Percentiles rank a stretch among this genome's conserved stretches.
Evolutionary conservation across 1,140 invertebrate species (phyloP).

Genomic region (Agrypnia vestita): DNA sequence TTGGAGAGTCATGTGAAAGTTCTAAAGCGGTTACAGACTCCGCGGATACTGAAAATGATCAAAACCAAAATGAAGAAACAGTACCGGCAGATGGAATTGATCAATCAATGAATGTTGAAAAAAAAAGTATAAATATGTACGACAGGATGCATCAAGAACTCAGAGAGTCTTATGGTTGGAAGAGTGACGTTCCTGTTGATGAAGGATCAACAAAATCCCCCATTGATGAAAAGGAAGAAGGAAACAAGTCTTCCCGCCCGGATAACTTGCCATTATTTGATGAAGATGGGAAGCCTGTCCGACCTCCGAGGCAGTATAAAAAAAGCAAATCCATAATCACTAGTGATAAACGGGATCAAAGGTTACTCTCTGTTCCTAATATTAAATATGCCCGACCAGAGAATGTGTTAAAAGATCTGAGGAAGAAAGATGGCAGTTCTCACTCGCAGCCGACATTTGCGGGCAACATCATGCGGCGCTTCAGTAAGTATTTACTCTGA

Average conservation of each 20-base stretch:
- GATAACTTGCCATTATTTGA: conserved; percentile 79
- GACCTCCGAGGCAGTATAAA: conserved; percentile 76
- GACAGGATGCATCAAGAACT: conserved; percentile 69
- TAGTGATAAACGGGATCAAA: conserved; percentile 76
- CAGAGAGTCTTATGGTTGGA: conserved; percentile 65
- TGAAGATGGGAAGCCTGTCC: conserved; percentile 74
- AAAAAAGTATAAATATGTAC: conserved; percentile 63
- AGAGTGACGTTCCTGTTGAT: conserved; percentile 59
- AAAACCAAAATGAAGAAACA: background rate
- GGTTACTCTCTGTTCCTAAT: conserved; percentile 84
- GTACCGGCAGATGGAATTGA: conserved; percentile 17
- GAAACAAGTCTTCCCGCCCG: conserved; percentile 69
- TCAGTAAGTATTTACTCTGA: conserved; percentile 84
- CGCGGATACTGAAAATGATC: conserved; percentile 8
- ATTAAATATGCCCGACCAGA: conserved; percentile 78
- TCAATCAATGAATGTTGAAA: conserved; percentile 1
- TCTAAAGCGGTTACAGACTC: conserved; percentile 56
- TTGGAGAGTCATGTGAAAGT: conserved; percentile 45
- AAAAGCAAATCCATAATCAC: conserved; percentile 68
- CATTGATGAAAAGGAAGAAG: conserved; percentile 66
- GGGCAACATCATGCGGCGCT: conserved; percentile 84
- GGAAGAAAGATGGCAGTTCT: conserved; percentile 65
- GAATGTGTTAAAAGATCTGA: conserved; percentile 65
- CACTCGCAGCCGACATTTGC: conserved; percentile 74
- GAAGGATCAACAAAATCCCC: conserved; percentile 59